These are phyloP conservation scores for Delichon dasypus DNA, from an alignment of 2,797 vertebrate genomes.

Conservation along the genomic window DNA sequence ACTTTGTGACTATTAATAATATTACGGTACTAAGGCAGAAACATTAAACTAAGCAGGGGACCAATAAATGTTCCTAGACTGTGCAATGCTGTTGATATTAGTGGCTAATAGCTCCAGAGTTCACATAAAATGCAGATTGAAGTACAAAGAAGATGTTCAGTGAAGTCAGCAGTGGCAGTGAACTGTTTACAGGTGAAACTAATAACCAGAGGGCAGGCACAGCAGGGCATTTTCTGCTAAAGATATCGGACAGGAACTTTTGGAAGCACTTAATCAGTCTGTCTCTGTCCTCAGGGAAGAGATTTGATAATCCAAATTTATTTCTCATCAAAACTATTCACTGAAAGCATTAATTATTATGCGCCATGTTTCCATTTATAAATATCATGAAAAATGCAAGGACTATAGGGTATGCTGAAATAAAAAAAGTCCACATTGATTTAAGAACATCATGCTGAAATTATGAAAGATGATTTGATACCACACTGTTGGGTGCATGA, in stretches of 20 bases:
- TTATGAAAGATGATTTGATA: slow-evolving; percentile 48
- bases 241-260: slow-evolving; percentile 45
- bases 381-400: not conserved
- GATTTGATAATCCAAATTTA: slow-evolving; percentile 19
- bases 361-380: not conserved
- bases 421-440: not conserved
- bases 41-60: slow-evolving; percentile 81
- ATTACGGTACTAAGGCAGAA: slow-evolving; percentile 74
- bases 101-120: slow-evolving; percentile 78
- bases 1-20: slow-evolving; percentile 78
- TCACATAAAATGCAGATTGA: slow-evolving; percentile 78
- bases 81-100: slow-evolving; percentile 74
- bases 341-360: slow-evolving; percentile 33
- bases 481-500: slow-evolving; percentile 20
- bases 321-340: not conserved
- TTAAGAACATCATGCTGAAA: slow-evolving; percentile 44
- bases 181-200: slow-evolving; percentile 79
- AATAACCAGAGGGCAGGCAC: slow-evolving; percentile 68
- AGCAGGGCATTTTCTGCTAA: slow-evolving; percentile 52
- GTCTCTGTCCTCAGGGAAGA: slow-evolving; percentile 20
- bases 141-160: slow-evolving; percentile 72
- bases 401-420: not conserved
- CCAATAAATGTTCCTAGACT: slow-evolving; percentile 75
- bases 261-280: slow-evolving; percentile 27
- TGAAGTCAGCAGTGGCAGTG: slow-evolving; percentile 75